A percentile compares a stretch with the other conserved stretches of the same genome.
phyloP scores from a whole-genome alignment of 2,888 invertebrate species.

The Hirtodrosophila duncani region DNA sequence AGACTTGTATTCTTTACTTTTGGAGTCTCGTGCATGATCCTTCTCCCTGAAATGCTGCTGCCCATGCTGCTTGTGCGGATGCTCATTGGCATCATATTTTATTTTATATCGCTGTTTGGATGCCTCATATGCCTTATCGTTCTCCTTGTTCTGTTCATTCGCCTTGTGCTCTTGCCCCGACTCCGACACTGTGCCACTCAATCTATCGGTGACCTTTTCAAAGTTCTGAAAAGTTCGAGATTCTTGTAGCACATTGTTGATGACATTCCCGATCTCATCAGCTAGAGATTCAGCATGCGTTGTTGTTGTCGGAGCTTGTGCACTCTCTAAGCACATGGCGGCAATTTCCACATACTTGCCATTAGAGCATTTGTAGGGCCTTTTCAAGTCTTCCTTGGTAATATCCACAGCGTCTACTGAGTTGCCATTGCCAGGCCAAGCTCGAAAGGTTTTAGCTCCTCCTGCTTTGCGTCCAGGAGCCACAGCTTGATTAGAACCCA shows the following conservation, averaged over 20 bases:
- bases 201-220: conserved; percentile 54
- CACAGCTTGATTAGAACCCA: conserved; percentile 41
- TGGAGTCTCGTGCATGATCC: neutral
- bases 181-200: conserved; percentile 43
- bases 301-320: conserved; percentile 1
- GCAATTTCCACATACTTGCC: conserved; percentile 67
- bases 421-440: conserved; percentile 70
- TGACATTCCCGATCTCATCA: conserved; percentile 56
- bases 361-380: conserved; percentile 63
- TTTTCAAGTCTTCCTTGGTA: conserved; percentile 57
- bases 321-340: conserved; percentile 67
- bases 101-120: conserved; percentile 41
- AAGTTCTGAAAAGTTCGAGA: conserved; percentile 52
- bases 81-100: conserved; percentile 14
- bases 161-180: conserved; percentile 24
- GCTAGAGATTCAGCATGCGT: conserved; percentile 41
- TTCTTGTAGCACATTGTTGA: conserved; percentile 53
- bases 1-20: conserved; percentile 25
- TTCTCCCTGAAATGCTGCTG: conserved; percentile 5
- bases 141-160: conserved; percentile 13
- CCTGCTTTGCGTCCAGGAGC: conserved; percentile 1
- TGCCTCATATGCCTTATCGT: conserved; percentile 24
- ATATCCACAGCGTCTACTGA: conserved; percentile 54
- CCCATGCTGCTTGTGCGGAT: conserved; percentile 24
- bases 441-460: conserved; percentile 56